phyloP scores from a whole-genome alignment of 1,140 invertebrate species.

The Nixonia krombeini region DNA sequence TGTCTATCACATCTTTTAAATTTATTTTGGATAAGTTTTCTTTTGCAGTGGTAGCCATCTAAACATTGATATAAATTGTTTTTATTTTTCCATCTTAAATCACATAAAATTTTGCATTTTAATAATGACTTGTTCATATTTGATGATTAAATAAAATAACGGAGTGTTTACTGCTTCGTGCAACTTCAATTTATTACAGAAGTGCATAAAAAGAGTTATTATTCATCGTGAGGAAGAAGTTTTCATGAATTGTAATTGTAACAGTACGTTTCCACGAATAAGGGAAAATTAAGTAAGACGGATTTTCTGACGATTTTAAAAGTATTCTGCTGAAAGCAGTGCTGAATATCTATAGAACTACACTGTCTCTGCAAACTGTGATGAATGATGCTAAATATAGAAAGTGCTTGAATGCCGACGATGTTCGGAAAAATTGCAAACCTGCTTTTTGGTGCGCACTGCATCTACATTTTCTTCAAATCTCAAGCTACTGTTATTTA shows the following conservation, averaged over 20 bases:
- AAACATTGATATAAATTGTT: constrained; percentile 1
- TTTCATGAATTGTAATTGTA: too few relatives aligned
- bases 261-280: too few relatives aligned
- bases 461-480: not conserved
- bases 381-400: constrained; percentile 4
- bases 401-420: not conserved
- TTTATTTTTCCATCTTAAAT: too few relatives aligned
- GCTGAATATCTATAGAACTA: not conserved
- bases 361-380: constrained; percentile 1
- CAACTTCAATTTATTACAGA: too few relatives aligned
- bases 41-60: constrained; percentile 26
- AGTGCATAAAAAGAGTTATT: too few relatives aligned
- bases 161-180: too few relatives aligned
- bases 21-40: constrained; percentile 35
- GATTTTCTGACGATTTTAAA: not conserved
- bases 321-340: not conserved
- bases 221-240: not conserved
- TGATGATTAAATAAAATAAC: too few relatives aligned
- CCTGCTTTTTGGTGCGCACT: not conserved
- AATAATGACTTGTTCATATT: too few relatives aligned
- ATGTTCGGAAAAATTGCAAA: not conserved
- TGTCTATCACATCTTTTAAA: constrained; percentile 55
- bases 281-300: not conserved
- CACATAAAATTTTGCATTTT: too few relatives aligned
- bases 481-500: not conserved